A percentile compares a stretch with the other conserved stretches of the same genome.
These are phyloP conservation scores for Drosophila atripex DNA, from an alignment of 2,888 invertebrate species.

Conservation along the genomic window DNA sequence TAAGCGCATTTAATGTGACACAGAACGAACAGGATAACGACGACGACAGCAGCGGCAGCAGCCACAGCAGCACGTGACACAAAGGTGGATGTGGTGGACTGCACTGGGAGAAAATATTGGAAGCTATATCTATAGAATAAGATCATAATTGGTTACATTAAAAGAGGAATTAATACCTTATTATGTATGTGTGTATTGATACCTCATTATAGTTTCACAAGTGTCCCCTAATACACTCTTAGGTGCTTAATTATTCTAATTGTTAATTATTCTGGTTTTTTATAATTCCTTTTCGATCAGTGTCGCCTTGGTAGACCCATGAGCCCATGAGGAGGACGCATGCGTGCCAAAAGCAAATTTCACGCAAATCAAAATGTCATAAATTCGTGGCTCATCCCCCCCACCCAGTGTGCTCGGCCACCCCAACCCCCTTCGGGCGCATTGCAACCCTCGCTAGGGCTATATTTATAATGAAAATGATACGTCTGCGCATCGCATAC, in stretches of 20 bases:
- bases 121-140: no score
- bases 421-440: slow-evolving; percentile 3
- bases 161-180: no score
- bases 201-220: no score
- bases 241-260: background rate
- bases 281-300: slow-evolving; percentile 4
- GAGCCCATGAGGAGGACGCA: slow-evolving; percentile 70
- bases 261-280: background rate
- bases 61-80: slow-evolving; percentile 71
- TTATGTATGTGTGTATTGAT: no score
- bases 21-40: slow-evolving; percentile 79
- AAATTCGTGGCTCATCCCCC: slow-evolving; percentile 77
- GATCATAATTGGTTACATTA: no score
- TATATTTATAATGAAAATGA: slow-evolving; percentile 78
- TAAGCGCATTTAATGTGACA: slow-evolving; percentile 80
- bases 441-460: slow-evolving; percentile 37
- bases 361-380: slow-evolving; percentile 83
- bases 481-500: slow-evolving; percentile 55
- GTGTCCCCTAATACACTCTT: no score
- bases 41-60: slow-evolving; percentile 65
- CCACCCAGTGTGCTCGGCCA: slow-evolving; percentile 6
- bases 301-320: slow-evolving; percentile 23
- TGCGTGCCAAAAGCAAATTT: slow-evolving; percentile 82
- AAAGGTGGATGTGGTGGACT: slow-evolving; percentile 37
- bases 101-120: slow-evolving; percentile 17